Evolutionary conservation across 2,113 vertebrate species (phyloP).

Genomic region (Amazona vittata): DNA sequence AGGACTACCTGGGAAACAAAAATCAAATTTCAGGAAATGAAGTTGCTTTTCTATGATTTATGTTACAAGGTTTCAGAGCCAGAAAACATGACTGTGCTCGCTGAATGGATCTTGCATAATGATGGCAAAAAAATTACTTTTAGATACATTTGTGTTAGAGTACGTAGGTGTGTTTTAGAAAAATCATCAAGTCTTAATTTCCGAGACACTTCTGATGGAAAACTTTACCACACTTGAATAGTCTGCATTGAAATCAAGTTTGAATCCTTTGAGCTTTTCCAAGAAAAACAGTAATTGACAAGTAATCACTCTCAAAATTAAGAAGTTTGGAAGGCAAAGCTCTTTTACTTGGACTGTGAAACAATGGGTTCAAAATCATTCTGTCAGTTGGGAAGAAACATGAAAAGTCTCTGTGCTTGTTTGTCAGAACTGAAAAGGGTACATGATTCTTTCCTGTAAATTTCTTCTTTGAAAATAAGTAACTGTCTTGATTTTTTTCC

Average conservation of each 20-base stretch:
- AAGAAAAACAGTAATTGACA: neutral
- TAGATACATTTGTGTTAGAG: neutral
- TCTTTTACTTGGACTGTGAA: neutral
- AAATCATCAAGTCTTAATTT: neutral
- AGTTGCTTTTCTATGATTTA: neutral
- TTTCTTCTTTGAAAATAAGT: neutral
- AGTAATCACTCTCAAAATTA: neutral
- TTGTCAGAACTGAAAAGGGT: neutral
- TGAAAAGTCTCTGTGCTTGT: neutral
- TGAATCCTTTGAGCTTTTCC: neutral
- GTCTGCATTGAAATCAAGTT: neutral
- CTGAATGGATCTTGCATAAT: neutral
- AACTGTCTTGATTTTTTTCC: neutral
- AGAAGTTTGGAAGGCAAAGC: neutral
- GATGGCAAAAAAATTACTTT: neutral
- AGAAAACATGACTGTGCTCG: neutral
- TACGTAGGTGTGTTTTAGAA: neutral
- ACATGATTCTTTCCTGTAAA: neutral
- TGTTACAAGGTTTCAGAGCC: neutral
- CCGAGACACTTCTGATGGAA: neutral
- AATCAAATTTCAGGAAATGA: neutral
- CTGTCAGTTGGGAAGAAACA: neutral
- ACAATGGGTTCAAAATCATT: rapidly evolving
- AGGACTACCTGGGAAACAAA: neutral
- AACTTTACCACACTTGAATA: neutral